Percentiles rank a stretch among this genome's conserved stretches.
These are phyloP conservation scores for Gorilla gorilla DNA, from an alignment of 2,113 vertebrate species.

Conservation along the genomic window DNA sequence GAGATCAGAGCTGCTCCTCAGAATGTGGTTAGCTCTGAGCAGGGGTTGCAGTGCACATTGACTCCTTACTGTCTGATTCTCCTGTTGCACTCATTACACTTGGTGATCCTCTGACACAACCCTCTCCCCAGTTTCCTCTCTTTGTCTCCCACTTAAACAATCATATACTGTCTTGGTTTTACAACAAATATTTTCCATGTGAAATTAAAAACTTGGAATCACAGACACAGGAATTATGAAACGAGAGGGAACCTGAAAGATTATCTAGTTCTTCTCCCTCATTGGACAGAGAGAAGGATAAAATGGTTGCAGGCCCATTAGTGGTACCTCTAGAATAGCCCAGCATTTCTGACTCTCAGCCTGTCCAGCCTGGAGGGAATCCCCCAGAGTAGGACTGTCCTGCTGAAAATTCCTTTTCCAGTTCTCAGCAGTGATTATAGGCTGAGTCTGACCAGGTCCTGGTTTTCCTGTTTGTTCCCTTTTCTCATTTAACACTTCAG, in stretches of 20 bases:
- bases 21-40: background rate
- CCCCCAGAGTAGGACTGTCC: too few species aligned
- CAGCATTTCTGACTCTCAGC: background rate
- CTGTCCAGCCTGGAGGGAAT: background rate
- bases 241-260: background rate
- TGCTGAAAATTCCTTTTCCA: background rate
- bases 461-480: background rate
- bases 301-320: background rate
- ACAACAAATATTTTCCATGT: background rate
- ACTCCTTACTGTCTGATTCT: background rate
- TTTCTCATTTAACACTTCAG: background rate
- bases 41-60: background rate
- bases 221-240: background rate
- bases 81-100: too few species aligned
- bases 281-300: background rate
- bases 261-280: background rate
- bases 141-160: background rate
- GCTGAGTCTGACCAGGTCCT: background rate
- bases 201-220: constrained; percentile 1
- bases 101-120: background rate
- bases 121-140: background rate
- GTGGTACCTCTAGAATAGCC: background rate
- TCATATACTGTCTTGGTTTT: background rate
- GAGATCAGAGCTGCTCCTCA: background rate
- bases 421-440: background rate